These are phyloP conservation scores for Labrus mixtus DNA, from an alignment of 2,113 vertebrate species.

Conservation along the genomic window DNA sequence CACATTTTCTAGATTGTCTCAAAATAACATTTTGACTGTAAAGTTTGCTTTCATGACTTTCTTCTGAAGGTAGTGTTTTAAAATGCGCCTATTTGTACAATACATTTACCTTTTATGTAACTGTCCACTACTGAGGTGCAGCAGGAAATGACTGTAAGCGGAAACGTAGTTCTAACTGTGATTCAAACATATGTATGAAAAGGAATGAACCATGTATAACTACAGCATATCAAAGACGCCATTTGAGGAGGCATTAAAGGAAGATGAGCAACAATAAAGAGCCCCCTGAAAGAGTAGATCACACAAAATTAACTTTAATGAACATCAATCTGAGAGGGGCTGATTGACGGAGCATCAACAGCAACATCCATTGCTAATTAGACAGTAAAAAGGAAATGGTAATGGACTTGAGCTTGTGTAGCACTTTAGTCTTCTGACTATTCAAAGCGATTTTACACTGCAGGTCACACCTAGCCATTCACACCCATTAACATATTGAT, in stretches of 20 bases:
- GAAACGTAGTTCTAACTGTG: not conserved
- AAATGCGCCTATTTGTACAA: not conserved
- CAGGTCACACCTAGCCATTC: too few species aligned
- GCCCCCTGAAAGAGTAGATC: not conserved
- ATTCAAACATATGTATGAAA: not conserved
- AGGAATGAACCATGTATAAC: not conserved
- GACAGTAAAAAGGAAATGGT: too few species aligned
- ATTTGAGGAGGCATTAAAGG: too few species aligned
- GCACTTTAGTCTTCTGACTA: too few species aligned
- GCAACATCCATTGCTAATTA: too few species aligned
- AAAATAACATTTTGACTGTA: not conserved
- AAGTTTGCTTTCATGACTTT: not conserved
- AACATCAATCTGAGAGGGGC: too few species aligned
- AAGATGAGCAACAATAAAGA: not conserved
- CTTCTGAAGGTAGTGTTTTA: not conserved
- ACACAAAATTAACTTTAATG: too few species aligned
- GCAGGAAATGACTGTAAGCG: not conserved
- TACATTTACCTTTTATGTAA: not conserved
- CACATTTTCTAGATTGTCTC: not conserved
- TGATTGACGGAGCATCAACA: too few species aligned
- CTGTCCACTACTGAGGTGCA: not conserved
- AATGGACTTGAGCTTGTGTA: too few species aligned
- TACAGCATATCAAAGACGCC: not conserved
- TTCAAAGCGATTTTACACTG: too few species aligned
- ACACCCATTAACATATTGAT: too few species aligned